A percentile compares a stretch with the other conserved stretches of the same genome.
Conservation (phyloP, 2,888 invertebrate species). For the Saturnia pavonia region DNA sequence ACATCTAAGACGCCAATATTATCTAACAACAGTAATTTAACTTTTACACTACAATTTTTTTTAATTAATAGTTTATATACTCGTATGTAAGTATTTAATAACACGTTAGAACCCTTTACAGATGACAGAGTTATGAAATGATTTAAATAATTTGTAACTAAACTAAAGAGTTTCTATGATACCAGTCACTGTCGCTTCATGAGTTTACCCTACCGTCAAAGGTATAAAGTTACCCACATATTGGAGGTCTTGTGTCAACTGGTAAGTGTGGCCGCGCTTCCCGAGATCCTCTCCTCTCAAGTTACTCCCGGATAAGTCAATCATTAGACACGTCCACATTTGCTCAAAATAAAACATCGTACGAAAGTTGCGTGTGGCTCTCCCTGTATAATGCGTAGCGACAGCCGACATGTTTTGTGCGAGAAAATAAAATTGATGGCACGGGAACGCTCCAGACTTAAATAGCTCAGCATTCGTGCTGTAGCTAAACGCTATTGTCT, state of each 20-base stretch:
- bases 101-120: not conserved
- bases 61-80: too few species aligned
- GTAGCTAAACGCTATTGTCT: slow-evolving; percentile 77
- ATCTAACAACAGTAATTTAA: not conserved
- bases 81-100: too few species aligned
- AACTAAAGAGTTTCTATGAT: slow-evolving; percentile 54
- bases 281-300: slow-evolving; percentile 78
- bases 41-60: too few species aligned
- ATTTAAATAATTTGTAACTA: slow-evolving; percentile 46
- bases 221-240: slow-evolving; percentile 14
- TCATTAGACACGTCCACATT: slow-evolving; percentile 77
- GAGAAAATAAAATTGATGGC: slow-evolving; percentile 81
- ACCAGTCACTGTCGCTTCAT: slow-evolving; percentile 58
- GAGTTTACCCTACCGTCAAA: slow-evolving; percentile 29
- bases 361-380: slow-evolving; percentile 77
- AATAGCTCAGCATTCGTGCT: slow-evolving; percentile 75
- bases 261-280: slow-evolving; percentile 41
- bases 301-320: slow-evolving; percentile 82
- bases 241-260: slow-evolving; percentile 13
- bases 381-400: slow-evolving; percentile 75
- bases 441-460: slow-evolving; percentile 71
- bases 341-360: slow-evolving; percentile 77
- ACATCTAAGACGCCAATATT: not conserved
- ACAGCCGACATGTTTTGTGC: slow-evolving; percentile 80
- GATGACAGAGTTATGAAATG: slow-evolving; percentile 24